These are phyloP conservation scores for Patagioenas fasciata DNA, from an alignment of 2,113 vertebrate genomes.

Conservation along the genomic window DNA sequence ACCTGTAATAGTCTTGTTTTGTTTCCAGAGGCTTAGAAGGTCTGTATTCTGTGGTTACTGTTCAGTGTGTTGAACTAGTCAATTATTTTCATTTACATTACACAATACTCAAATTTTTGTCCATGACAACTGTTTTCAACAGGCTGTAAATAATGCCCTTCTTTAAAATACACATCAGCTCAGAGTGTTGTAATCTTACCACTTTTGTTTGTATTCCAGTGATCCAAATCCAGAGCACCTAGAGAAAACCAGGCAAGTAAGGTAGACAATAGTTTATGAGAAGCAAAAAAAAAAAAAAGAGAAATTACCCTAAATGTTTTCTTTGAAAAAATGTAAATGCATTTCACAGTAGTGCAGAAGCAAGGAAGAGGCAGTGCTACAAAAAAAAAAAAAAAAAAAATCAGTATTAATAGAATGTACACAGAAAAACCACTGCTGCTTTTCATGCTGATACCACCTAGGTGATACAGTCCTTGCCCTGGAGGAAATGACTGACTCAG, in stretches of 20 bases:
- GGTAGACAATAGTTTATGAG: background rate
- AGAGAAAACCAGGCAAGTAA: background rate
- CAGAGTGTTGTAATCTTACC: background rate
- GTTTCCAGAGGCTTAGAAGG: background rate
- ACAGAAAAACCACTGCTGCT: background rate
- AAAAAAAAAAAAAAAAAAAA: background rate
- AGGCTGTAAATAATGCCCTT: background rate
- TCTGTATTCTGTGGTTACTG: background rate
- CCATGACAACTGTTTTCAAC: background rate
- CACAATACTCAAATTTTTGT: background rate
- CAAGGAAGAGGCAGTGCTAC: background rate
- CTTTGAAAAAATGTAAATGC: background rate
- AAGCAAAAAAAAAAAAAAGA: background rate
- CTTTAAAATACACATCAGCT: background rate
- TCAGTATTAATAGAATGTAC: background rate
- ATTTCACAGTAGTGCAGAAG: background rate
- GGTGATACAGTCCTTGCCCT: background rate
- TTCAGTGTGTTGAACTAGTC: background rate
- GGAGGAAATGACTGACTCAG: background rate
- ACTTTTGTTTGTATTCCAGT: rapidly evolving
- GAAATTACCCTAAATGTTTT: background rate
- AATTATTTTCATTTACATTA: background rate
- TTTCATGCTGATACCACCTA: background rate
- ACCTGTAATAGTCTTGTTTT: background rate
- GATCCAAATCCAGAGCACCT: background rate